Evolutionary conservation across 37 sponge, comb jelly and placozoan genomes (phyloP).

Genomic region (Aplysina aerophoba): DNA sequence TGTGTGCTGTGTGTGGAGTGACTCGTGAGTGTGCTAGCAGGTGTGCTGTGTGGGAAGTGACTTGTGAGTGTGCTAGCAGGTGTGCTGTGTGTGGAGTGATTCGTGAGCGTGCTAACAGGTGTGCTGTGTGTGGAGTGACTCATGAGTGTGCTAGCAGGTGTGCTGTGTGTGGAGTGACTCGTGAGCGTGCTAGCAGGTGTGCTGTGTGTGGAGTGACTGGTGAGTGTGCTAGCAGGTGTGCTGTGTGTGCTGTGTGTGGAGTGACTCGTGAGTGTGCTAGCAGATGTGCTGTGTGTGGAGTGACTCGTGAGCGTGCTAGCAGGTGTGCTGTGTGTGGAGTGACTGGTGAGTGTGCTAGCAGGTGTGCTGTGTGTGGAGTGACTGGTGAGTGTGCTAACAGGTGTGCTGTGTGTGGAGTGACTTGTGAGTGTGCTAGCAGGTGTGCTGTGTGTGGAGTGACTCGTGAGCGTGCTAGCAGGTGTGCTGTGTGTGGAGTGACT

Average conservation of each 20-base stretch:
- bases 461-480: neutral
- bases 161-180: too few relatives aligned
- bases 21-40: slow-evolving; percentile 1
- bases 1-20: neutral
- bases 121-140: neutral
- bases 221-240: neutral
- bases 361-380: neutral
- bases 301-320: neutral
- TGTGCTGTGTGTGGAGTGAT: too few relatives aligned
- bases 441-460: neutral
- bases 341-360: too few relatives aligned
- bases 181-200: slow-evolving; percentile 43
- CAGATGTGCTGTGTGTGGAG: neutral
- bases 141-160: neutral
- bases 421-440: too few relatives aligned
- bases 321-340: too few relatives aligned
- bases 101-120: too few relatives aligned
- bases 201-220: neutral
- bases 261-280: neutral
- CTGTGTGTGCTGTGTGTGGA: neutral
- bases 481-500: too few relatives aligned
- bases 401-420: too few relatives aligned
- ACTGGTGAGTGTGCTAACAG: neutral
- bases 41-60: neutral
- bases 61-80: neutral